Conservation (phyloP, 1,140 invertebrate genomes). For the Latrodectus geometricus region DNA sequence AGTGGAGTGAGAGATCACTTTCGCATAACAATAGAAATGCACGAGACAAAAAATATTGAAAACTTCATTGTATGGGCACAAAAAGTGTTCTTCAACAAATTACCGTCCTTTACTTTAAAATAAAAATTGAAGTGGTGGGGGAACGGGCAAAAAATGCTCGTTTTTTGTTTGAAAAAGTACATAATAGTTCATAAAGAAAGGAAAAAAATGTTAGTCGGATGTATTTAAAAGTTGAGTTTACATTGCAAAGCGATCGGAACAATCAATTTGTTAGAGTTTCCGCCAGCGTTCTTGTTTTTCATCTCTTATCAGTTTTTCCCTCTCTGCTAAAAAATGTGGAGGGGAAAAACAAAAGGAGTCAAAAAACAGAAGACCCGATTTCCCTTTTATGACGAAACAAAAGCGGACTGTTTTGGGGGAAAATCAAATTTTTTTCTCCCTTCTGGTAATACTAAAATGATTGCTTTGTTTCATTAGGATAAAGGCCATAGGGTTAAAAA, state of each 20-base stretch:
- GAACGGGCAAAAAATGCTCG: neutral
- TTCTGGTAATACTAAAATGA: neutral
- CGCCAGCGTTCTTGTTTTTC: neutral
- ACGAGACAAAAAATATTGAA: neutral
- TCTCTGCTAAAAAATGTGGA: slow-evolving; percentile 9
- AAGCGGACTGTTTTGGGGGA: neutral
- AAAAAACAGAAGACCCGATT: neutral
- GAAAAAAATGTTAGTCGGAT: slow-evolving; percentile 1
- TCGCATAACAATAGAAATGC: slow-evolving; percentile 19
- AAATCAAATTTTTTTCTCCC: neutral
- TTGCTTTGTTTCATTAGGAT: neutral
- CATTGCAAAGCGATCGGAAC: slow-evolving; percentile 27
- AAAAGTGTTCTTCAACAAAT: slow-evolving; percentile 44
- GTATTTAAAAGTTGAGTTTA: slow-evolving; percentile 23
- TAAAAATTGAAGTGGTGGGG: slow-evolving; percentile 41
- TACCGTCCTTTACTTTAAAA: slow-evolving; percentile 36
- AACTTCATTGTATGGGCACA: slow-evolving; percentile 1
- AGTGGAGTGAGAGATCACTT: slow-evolving; percentile 34
- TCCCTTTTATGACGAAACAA: slow-evolving; percentile 1
- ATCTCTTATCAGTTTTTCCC: neutral
- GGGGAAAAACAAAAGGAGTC: neutral
- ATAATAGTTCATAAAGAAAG: neutral
- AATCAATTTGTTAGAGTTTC: slow-evolving; percentile 32
- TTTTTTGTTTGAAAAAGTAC: slow-evolving; percentile 13
- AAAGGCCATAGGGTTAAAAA: neutral